Base-by-base conservation (phyloP, 30 jellyfish, hydroid and myxozoan species). In the Pseudorhiza aurosa region DNA sequence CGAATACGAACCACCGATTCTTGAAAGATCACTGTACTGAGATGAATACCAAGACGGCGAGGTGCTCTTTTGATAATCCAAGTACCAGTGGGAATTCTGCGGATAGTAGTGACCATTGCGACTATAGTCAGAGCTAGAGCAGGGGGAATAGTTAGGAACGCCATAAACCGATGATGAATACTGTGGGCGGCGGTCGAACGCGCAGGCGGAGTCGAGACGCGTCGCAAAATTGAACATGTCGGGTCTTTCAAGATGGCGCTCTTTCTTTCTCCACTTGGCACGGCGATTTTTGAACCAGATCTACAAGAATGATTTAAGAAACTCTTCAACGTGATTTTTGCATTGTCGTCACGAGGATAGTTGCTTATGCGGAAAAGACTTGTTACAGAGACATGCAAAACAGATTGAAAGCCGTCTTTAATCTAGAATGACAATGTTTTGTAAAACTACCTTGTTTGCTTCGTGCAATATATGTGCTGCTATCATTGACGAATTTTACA, bases 231-330 rank as follows among this genome's bases (percentile, higher is more conserved):
- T 81, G 77, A 77, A 90, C 87, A 90, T 69, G 64, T 90, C 98
- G 0, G 98, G 98, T 24, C 98, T 83, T 72, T 90, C 98, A 39
- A 90, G 89, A 78, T 90, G 98, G 33, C 98, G 85, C 83, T 90
- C 98, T 65, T 90, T 90, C 89, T 90, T 90, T 58, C 98, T 75
- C 98, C 98, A 90, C 50, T 90, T 90, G 35, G 98, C 98, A 0
- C 98, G 94, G 36, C 98, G 89, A 28, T 90, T 90, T 75, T 90
- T 90, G 79, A 90, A 90, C 98, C 98, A 90, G 59, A 90, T 90
- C 98, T 90, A 58, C 9, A 30, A 37, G 26, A 45, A 58, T 35
- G 15, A 26, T 3, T 12, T 15, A n/a, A n/a, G n/a, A n/a, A n/a
- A n/a, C n/a, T n/a, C n/a, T n/a, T n/a, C n/a, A n/a, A n/a, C n/a